Evolutionary conservation across 2,113 vertebrate genomes (phyloP).

Genomic region (western clawed frog (Xenopus tropicalis)): DNA sequence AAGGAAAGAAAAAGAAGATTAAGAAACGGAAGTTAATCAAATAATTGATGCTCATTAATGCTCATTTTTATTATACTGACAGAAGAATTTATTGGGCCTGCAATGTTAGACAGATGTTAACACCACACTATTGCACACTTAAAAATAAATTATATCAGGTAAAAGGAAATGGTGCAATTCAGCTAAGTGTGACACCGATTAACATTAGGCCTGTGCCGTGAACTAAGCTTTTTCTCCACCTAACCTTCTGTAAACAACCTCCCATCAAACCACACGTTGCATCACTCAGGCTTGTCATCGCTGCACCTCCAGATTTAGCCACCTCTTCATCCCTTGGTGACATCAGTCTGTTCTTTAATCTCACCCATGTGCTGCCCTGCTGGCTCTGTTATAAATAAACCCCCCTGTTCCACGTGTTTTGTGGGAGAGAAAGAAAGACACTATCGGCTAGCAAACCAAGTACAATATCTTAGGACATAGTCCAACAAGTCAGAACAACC

Average conservation of each 20-base stretch:
- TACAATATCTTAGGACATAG: background rate
- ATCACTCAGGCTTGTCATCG: constrained; percentile 38
- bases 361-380: constrained; percentile 36
- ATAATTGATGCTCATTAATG: no score
- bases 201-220: no score
- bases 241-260: constrained; percentile 33
- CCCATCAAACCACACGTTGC: constrained; percentile 30
- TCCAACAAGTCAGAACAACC: no score
- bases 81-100: no score
- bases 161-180: no score
- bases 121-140: no score
- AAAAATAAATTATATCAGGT: no score
- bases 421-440: background rate
- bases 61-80: no score
- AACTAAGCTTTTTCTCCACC: constrained; percentile 7
- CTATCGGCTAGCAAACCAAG: background rate
- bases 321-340: constrained; percentile 20
- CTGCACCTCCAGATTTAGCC: constrained; percentile 32
- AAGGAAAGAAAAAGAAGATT: no score
- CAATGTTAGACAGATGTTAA: no score
- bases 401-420: background rate
- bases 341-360: constrained; percentile 39
- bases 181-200: no score
- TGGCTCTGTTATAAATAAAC: constrained; percentile 35
- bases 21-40: no score